Conservation (phyloP, 1,140 invertebrate species). For the Pseudobourletiella spinata region DNA sequence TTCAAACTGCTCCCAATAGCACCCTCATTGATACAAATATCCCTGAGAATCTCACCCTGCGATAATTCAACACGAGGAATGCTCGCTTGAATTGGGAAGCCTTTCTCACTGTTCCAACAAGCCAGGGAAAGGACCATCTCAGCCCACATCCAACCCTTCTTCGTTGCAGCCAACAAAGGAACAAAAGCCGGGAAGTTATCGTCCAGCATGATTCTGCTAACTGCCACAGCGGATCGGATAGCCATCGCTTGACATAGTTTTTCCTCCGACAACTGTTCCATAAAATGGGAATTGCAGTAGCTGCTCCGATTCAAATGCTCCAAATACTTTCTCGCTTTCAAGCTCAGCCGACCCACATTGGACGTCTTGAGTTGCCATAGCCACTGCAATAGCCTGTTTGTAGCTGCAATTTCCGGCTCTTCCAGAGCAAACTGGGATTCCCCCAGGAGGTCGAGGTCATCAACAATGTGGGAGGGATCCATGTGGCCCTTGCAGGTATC, state of each 20-base stretch:
- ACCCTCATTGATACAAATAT: background rate
- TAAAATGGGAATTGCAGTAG: constrained; percentile 26
- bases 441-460: constrained; percentile 2
- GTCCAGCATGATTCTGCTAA: constrained; percentile 20
- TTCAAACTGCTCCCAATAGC: background rate
- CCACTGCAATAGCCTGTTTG: constrained; percentile 32
- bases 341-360: constrained; percentile 31
- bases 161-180: constrained; percentile 25
- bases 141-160: constrained; percentile 33
- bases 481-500: constrained; percentile 23
- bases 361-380: constrained; percentile 33
- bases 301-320: constrained; percentile 21
- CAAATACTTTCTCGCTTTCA: constrained; percentile 25
- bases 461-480: background rate
- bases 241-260: constrained; percentile 29
- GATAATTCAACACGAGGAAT: background rate
- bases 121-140: constrained; percentile 34
- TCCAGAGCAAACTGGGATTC: constrained; percentile 28
- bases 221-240: constrained; percentile 25
- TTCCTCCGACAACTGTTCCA: constrained; percentile 28
- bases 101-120: constrained; percentile 32
- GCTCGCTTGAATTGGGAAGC: constrained; percentile 12
- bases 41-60: background rate
- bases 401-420: constrained; percentile 31
- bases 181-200: constrained; percentile 27